phyloP scores from a whole-genome alignment of 2,888 invertebrate species.

The Suillia variegata region DNA sequence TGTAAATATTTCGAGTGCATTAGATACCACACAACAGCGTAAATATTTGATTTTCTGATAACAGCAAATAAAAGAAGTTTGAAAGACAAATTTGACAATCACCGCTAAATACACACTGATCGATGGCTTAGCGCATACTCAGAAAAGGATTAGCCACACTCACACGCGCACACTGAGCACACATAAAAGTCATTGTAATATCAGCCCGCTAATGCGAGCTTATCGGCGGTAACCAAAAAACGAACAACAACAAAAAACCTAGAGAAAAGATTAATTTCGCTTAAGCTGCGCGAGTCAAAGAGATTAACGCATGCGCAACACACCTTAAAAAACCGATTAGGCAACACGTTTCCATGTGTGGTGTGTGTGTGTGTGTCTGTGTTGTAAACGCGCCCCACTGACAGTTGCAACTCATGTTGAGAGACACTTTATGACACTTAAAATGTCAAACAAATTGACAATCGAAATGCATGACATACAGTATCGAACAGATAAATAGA shows the following conservation, averaged over 20 bases:
- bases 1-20: too few relatives aligned
- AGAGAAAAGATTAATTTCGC: background rate
- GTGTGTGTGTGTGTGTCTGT: too few relatives aligned
- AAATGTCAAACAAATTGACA: constrained; percentile 3
- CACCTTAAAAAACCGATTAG: background rate
- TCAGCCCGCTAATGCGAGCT: background rate
- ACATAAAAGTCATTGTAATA: background rate
- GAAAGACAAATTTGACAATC: too few relatives aligned
- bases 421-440: constrained; percentile 1
- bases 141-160: background rate
- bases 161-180: background rate
- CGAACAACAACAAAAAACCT: too few relatives aligned
- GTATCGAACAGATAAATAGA: background rate
- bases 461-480: background rate
- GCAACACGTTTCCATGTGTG: too few relatives aligned
- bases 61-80: too few relatives aligned
- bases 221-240: background rate
- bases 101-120: too few relatives aligned
- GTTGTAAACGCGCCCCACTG: background rate
- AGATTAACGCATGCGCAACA: background rate
- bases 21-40: too few relatives aligned
- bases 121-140: background rate
- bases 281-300: background rate
- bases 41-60: too few relatives aligned
- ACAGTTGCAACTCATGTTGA: constrained; percentile 1